Percentiles rank a stretch among this genome's conserved stretches.
Evolutionary conservation across 2,113 vertebrate species (phyloP).

Genomic region (Brachionichthys hirsutus): DNA sequence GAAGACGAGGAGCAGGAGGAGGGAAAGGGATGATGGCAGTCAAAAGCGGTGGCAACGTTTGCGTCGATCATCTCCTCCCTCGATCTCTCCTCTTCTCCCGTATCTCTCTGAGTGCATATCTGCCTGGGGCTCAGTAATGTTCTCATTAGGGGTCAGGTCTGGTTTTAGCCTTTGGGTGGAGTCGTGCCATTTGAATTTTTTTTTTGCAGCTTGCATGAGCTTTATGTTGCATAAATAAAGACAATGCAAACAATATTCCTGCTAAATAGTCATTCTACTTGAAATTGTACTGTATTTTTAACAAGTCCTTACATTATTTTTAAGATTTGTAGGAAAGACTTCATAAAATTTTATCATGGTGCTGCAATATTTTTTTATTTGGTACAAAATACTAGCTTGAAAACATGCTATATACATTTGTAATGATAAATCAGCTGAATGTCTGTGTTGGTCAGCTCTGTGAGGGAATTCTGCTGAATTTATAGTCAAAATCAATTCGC

Average conservation of each 20-base stretch:
- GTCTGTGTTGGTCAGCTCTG: not conserved
- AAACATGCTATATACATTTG: not conserved
- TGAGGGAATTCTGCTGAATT: conserved; percentile 22
- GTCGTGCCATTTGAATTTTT: conserved; percentile 26
- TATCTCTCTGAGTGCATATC: conserved; percentile 17
- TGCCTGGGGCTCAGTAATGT: conserved; percentile 51
- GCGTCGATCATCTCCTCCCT: conserved; percentile 48
- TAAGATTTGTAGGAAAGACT: too few relatives aligned
- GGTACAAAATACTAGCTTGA: not conserved
- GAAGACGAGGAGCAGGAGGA: conserved; percentile 10
- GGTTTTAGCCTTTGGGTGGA: conserved; percentile 51
- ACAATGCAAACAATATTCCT: conserved; percentile 3
- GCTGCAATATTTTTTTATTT: not conserved
- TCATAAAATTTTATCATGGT: too few relatives aligned
- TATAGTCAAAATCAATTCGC: conserved; percentile 25
- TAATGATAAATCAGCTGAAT: not conserved
- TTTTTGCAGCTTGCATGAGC: conserved; percentile 30
- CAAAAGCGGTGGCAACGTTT: conserved; percentile 46
- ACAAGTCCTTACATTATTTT: too few relatives aligned
- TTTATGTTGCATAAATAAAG: conserved; percentile 16
- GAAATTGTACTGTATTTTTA: too few relatives aligned
- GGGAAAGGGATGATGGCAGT: conserved; percentile 41
- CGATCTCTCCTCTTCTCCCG: not conserved
- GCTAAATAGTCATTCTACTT: too few relatives aligned
- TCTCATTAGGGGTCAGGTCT: conserved; percentile 61